Base-by-base conservation (phyloP, 2,113 vertebrate species). In the Myiozetetes cayanensis region DNA sequence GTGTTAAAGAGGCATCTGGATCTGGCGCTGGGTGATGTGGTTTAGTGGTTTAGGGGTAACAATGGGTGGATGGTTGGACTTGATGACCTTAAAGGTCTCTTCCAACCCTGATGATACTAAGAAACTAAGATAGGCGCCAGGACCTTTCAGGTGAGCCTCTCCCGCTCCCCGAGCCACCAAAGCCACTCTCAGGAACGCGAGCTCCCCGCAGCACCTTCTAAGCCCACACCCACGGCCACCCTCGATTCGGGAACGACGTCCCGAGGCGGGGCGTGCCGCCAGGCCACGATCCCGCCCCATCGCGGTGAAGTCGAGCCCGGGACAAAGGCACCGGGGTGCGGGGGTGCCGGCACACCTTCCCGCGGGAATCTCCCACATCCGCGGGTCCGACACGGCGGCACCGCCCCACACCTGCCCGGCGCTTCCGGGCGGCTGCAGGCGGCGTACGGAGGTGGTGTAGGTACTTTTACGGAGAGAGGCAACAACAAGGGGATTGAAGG, bases 241-340 rank as follows among this genome's bases (percentile, higher is more conserved):
- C 39, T 53, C 24, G 21, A 62, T 41, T 3, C 7, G 24, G 24
- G 46, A 47, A 61, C 62, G 14, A 37, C 8, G 7, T 16, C 12
- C 37, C 12, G 22, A 37, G 19, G 15, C 8, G 12, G 39, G 17
- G 43, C 50, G 49, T 65, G 25, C 43, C 76, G 8, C 3, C n/a
- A 14, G 14, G 1, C 2, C 25, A 19, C 31, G 33, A 28, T 28
- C 33, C 23, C 17, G 28, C 46, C 8, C 23, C 18, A 0, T 9
- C 10, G 10, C 37, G 37, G 7, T 17, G 6, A 3, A 30, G 33
- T 0, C 2, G 44, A 53, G 44, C 28, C 28, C 19, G 10, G 52
- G 28, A 14, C 33, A 67, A 28, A 28, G 20, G 12, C 37, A 8
- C 8, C 1, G 68, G 15, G 23, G 9, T 1, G 77, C 44, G 23